These are phyloP conservation scores for Liasis olivaceus DNA, from an alignment of 2,797 vertebrate species.

Conservation along the genomic window DNA sequence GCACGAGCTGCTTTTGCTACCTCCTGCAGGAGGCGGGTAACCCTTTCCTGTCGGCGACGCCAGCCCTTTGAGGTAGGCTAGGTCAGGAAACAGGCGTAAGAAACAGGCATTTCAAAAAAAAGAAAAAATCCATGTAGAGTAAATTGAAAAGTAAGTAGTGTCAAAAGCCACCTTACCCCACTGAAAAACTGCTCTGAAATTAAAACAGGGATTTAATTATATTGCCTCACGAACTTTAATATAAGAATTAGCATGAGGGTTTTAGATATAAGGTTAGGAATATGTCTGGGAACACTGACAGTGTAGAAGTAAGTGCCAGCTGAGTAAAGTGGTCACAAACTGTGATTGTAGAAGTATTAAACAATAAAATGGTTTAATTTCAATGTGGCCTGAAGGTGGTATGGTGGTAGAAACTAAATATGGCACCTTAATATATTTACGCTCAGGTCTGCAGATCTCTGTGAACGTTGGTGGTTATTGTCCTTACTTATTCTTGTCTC, in stretches of 20 bases:
- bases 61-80: not conserved
- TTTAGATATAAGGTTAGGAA: conserved; percentile 56
- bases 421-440: conserved; percentile 30
- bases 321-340: conserved; percentile 44
- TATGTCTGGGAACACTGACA: conserved; percentile 50
- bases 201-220: conserved; percentile 70
- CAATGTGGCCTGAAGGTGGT: not conserved
- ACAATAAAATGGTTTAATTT: conserved; percentile 33
- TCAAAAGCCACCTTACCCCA: conserved; percentile 63
- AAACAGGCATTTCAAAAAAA: not conserved
- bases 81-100: not conserved
- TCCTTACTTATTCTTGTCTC: not conserved
- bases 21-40: not conserved
- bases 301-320: conserved; percentile 35
- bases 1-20: not conserved
- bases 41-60: not conserved
- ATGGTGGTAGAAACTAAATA: not conserved
- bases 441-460: not conserved
- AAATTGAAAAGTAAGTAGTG: conserved; percentile 64
- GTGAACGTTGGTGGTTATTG: not conserved
- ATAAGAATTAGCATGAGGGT: conserved; percentile 58
- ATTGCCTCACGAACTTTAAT: conserved; percentile 70
- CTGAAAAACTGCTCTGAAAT: conserved; percentile 66
- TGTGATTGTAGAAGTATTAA: conserved; percentile 55
- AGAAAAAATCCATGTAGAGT: conserved; percentile 17